Conservation (phyloP, 2,113 vertebrate genomes). For the Zonotrichia leucophrys region DNA sequence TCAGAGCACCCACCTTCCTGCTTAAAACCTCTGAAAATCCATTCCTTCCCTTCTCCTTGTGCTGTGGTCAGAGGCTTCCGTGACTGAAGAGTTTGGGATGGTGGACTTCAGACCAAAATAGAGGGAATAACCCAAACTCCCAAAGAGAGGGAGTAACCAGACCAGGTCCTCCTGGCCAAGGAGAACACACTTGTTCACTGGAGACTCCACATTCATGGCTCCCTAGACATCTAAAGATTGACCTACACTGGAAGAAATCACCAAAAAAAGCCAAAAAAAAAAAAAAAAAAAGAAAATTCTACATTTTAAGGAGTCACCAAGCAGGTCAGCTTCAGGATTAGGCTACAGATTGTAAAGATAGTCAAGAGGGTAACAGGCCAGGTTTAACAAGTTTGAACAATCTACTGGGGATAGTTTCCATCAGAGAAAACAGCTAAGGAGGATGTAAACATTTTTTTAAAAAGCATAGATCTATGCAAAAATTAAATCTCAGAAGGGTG, state of each 20-base stretch:
- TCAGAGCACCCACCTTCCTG: not conserved
- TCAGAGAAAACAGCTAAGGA: not conserved
- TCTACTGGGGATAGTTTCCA: not conserved
- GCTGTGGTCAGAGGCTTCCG: not conserved
- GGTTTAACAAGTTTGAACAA: not conserved
- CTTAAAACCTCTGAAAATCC: not conserved
- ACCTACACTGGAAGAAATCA: not conserved
- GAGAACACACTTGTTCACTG: not conserved
- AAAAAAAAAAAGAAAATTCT: not conserved
- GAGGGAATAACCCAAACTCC: not conserved
- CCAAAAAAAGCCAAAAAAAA: not conserved
- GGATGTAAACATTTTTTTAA: rapidly evolving
- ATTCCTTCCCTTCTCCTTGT: not conserved
- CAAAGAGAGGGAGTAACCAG: not conserved
- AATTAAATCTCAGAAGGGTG: not conserved
- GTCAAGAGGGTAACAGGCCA: not conserved
- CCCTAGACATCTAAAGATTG: not conserved
- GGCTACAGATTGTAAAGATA: not conserved
- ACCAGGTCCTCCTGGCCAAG: not conserved
- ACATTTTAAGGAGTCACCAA: not conserved
- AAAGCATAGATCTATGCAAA: not conserved
- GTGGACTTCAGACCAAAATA: not conserved
- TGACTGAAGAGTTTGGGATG: not conserved
- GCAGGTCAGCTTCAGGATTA: not conserved
- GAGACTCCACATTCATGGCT: no score